phyloP scores from a whole-genome alignment of 2,888 invertebrate species.

The Serripes groenlandicus region DNA sequence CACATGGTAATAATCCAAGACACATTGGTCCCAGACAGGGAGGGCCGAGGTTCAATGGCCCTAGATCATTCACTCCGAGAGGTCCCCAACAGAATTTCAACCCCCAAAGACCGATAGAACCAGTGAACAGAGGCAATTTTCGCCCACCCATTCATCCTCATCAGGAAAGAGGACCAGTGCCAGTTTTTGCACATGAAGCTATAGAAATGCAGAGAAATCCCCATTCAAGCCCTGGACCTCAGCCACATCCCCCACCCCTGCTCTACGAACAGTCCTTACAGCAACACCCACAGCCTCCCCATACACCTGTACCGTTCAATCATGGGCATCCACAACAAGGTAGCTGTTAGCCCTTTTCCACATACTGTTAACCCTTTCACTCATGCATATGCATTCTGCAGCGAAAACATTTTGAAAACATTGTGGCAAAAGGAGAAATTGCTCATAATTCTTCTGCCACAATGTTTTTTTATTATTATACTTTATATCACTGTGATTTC shows the following conservation, averaged over 20 bases:
- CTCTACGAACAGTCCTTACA: slow-evolving; percentile 14
- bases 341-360: neutral
- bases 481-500: too few relatives aligned
- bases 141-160: neutral
- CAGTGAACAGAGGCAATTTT: neutral
- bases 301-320: neutral
- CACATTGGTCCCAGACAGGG: neutral
- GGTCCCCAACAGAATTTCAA: slow-evolving; percentile 11
- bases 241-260: slow-evolving; percentile 6
- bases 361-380: neutral
- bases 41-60: slow-evolving; percentile 6
- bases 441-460: neutral
- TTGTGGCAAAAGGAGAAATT: neutral
- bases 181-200: slow-evolving; percentile 28
- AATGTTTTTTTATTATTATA: too few relatives aligned
- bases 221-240: neutral
- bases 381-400: neutral
- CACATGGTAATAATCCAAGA: slow-evolving; percentile 15
- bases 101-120: neutral
- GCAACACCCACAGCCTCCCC: neutral
- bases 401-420: neutral
- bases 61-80: neutral
- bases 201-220: neutral
- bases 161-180: slow-evolving; percentile 16
- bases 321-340: slow-evolving; percentile 2